A percentile compares a stretch with the other conserved stretches of the same genome.
Conservation (phyloP, 2,888 invertebrate genomes). For the Ceriagrion tenellum region DNA sequence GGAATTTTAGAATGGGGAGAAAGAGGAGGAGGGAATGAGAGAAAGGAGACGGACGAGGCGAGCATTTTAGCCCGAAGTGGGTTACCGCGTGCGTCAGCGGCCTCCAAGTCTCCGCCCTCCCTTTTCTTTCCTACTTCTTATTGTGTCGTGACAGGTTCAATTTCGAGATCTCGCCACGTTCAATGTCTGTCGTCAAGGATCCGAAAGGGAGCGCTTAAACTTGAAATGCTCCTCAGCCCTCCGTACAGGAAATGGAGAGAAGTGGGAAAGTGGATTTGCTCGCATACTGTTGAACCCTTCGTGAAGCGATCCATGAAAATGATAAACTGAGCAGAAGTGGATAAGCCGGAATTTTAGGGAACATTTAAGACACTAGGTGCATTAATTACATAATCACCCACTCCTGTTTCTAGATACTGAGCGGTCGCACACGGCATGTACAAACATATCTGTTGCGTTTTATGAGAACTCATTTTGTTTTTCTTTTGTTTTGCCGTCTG, state of each 20-base stretch:
- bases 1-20: neutral
- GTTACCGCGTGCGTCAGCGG: neutral
- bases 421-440: no score
- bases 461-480: no score
- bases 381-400: no score
- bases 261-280: neutral
- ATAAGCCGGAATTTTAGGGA: no score
- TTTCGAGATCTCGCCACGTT: neutral
- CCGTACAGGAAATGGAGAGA: neutral
- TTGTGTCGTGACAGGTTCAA: neutral
- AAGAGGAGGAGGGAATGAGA: neutral
- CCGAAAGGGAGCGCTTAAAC: neutral
- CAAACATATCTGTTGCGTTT: no score
- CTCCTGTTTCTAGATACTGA: no score
- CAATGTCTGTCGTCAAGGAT: neutral
- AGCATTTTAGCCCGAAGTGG: neutral
- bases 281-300: neutral
- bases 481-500: no score
- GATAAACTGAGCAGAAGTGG: no score
- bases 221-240: neutral
- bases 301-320: neutral
- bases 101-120: neutral
- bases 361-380: no score
- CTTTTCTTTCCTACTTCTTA: neutral
- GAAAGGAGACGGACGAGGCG: neutral